phyloP scores from a whole-genome alignment of 2,888 invertebrate genomes.

The Cosmia pyralina region DNA sequence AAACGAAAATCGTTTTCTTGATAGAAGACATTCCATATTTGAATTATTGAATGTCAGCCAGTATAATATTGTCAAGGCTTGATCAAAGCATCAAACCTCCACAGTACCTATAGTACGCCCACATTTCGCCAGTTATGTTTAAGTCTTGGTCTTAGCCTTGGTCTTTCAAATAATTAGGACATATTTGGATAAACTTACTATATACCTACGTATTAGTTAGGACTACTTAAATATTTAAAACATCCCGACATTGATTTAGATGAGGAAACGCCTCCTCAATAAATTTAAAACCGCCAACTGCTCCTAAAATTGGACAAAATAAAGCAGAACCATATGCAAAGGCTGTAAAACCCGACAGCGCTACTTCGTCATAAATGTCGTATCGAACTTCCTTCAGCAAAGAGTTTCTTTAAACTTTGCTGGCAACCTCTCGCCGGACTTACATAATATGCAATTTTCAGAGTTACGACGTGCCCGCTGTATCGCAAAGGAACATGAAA shows the following conservation, averaged over 20 bases:
- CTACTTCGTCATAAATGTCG: slow-evolving; percentile 37
- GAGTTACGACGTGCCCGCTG: slow-evolving; percentile 11
- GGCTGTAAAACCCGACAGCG: slow-evolving; percentile 38
- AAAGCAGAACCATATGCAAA: slow-evolving; percentile 27
- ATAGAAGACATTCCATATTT: too few relatives aligned
- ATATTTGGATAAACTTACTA: too few relatives aligned
- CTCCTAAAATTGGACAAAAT: background rate
- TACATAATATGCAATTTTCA: slow-evolving; percentile 44
- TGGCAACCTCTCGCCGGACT: slow-evolving; percentile 48
- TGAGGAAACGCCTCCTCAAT: background rate
- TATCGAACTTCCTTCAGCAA: slow-evolving; percentile 43
- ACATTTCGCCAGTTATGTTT: too few relatives aligned
- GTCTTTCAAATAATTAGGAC: too few relatives aligned
- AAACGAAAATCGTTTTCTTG: too few relatives aligned
- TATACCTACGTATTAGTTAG: too few relatives aligned
- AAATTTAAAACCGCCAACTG: background rate
- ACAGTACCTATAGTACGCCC: too few relatives aligned
- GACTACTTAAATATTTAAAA: background rate
- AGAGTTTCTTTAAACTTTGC: slow-evolving; percentile 58
- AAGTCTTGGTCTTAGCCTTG: too few relatives aligned
- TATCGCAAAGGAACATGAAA: slow-evolving; percentile 42
- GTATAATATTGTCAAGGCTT: too few relatives aligned
- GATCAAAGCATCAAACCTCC: too few relatives aligned
- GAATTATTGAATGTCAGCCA: too few relatives aligned
- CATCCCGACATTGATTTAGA: background rate